Conservation (phyloP, 2,797 vertebrate genomes). For the Eremophila alpestris region DNA sequence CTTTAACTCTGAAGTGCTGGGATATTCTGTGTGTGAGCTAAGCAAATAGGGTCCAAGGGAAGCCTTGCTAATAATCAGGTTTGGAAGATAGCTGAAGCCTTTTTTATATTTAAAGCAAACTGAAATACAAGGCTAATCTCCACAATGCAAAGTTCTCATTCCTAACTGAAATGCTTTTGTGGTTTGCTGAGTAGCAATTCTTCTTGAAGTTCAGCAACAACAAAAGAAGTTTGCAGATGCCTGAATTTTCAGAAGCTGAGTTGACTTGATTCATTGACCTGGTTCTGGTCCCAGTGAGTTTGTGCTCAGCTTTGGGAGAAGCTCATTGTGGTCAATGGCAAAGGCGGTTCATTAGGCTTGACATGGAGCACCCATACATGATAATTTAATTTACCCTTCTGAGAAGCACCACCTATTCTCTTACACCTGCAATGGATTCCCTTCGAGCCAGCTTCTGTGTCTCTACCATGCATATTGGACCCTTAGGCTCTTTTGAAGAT, state of each 20-base stretch:
- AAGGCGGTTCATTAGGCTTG: neutral
- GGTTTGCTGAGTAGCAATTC: neutral
- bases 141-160: neutral
- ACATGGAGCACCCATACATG: rapidly evolving
- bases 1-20: neutral
- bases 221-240: neutral
- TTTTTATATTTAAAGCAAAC: neutral
- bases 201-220: neutral
- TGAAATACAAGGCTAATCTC: neutral
- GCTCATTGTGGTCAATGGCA: neutral
- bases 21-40: neutral
- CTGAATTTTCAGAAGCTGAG: neutral
- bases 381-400: neutral
- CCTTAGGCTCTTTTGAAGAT: neutral
- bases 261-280: neutral
- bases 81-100: neutral
- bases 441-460: neutral
- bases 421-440: neutral
- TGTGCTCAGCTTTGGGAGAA: neutral
- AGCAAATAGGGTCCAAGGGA: neutral
- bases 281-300: neutral
- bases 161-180: neutral
- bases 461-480: neutral
- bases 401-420: neutral
- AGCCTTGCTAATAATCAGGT: neutral